Conservation (phyloP, 2,113 vertebrate genomes). For the Muscicapa adusta region DNA sequence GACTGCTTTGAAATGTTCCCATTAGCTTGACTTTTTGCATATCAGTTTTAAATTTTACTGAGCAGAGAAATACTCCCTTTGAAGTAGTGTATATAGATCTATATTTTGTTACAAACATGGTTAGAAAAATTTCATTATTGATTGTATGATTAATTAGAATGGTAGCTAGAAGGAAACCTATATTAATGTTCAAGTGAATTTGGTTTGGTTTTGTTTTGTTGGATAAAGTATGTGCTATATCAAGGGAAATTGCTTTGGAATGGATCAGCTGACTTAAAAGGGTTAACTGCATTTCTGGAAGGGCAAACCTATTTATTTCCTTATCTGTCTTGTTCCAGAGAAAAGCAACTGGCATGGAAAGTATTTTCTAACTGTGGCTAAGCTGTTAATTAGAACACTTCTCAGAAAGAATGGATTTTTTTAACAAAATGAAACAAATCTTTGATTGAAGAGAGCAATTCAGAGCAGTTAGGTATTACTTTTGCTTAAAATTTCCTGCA, state of each 20-base stretch:
- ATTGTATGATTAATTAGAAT: conserved; percentile 19
- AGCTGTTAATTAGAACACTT: conserved; percentile 32
- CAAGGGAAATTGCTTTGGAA: not conserved
- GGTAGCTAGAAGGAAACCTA: not conserved
- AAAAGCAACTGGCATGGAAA: conserved; percentile 2
- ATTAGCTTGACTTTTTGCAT: not conserved
- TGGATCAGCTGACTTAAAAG: not conserved
- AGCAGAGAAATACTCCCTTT: not conserved
- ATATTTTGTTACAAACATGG: not conserved
- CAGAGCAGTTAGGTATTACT: not conserved
- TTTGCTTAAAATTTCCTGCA: not conserved
- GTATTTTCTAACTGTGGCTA: conserved; percentile 14
- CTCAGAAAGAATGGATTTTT: not conserved
- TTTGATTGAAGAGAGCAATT: not conserved
- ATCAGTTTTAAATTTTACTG: not conserved
- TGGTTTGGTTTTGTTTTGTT: not conserved
- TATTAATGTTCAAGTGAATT: not conserved
- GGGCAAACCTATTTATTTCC: conserved; percentile 22
- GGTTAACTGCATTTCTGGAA: conserved; percentile 18
- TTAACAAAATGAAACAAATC: not conserved
- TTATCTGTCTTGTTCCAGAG: conserved; percentile 34
- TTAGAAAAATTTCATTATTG: conserved; percentile 14
- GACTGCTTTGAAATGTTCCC: not conserved
- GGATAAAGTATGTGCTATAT: not conserved
- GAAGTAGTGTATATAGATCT: not conserved